Base-by-base conservation (phyloP, 2,113 vertebrate species). In the Thalassarche chlororhynchos region DNA sequence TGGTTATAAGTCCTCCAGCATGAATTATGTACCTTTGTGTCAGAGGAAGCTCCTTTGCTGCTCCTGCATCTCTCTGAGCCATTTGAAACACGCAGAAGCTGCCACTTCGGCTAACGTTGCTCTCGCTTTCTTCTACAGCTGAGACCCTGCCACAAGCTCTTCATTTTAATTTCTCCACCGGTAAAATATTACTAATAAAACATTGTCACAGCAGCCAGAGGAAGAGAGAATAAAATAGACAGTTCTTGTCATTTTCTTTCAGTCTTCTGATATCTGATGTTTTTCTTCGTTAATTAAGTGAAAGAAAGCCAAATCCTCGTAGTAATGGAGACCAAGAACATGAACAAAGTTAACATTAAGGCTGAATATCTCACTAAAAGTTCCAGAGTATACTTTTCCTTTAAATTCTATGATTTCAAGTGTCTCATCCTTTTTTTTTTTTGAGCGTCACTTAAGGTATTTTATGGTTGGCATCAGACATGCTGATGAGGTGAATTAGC, bases 31-130 rank as follows among this genome's bases (percentile, higher is more conserved):
- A 52, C 49, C 47, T 47, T 51, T 34, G 23, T 85, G 57, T 42
- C 40, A 79, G n/a, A 84, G 23, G 47, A 79, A 76, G 61, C 28
- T 90, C 28, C 21, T 87, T 16, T 1, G 3, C 14, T 46, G 46
- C 32, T 81, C 71, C 34, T 64, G 47, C 3, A 51, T 61, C 18
- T 78, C 58, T 57, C 55, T 71, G 69, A 85, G 70, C 19, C 25
- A 46, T 78, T 5, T 40, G 36, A 70, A 87, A 74, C 5, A 1
- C 0, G 6, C 51, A 68, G 79, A 75, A 83, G 38, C 12, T 3
- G 2, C 52, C 14, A 13, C 52, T 72, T 75, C 2, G 0, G 16
- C 17, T 71, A 40, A 14, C 1, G 0, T 79, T 62, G 10, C 52
- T 38, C 32, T 79, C 6, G 7, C 14, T 70, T 69, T 84, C 46